A percentile compares a stretch with the other conserved stretches of the same genome.
phyloP scores from a whole-genome alignment of 2,113 vertebrate species.

The Heptranchias perlo region DNA sequence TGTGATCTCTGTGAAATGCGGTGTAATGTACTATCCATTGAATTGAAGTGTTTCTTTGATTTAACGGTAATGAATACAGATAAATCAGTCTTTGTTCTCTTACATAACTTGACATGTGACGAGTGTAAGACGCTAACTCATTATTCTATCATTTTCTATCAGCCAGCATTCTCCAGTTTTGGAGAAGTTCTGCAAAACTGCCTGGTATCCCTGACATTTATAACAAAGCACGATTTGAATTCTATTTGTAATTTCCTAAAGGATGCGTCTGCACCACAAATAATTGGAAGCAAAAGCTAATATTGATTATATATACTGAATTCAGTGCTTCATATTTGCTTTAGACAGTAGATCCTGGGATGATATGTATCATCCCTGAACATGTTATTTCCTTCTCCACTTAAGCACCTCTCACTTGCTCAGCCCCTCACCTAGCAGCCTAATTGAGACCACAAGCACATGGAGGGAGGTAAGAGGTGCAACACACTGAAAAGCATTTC shows the following conservation, averaged over 20 bases:
- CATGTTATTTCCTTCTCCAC: background rate
- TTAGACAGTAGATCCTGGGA: background rate
- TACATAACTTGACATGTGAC: background rate
- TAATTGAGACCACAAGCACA: background rate
- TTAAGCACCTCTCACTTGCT: background rate
- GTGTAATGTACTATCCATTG: slow-evolving; percentile 5
- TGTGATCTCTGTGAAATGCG: background rate
- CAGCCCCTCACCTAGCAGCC: background rate
- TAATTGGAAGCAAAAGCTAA: slow-evolving; percentile 4
- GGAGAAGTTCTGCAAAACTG: background rate
- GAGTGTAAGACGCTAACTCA: background rate
- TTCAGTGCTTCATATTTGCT: background rate
- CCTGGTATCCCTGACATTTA: background rate
- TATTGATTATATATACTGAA: background rate
- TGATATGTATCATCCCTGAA: background rate
- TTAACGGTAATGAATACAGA: slow-evolving; percentile 12
- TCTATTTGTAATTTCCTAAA: background rate
- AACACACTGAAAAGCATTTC: background rate
- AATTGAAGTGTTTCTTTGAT: slow-evolving; percentile 31
- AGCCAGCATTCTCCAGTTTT: background rate
- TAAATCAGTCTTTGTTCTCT: slow-evolving; percentile 24
- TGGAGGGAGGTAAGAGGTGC: background rate
- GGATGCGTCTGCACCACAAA: background rate
- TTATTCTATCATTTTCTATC: slow-evolving; percentile 25
- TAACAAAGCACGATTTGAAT: background rate